A percentile compares a stretch with the other conserved stretches of the same genome.
phyloP scores from a whole-genome alignment of 2,797 vertebrate genomes.

The Protosalanx chinensis region DNA sequence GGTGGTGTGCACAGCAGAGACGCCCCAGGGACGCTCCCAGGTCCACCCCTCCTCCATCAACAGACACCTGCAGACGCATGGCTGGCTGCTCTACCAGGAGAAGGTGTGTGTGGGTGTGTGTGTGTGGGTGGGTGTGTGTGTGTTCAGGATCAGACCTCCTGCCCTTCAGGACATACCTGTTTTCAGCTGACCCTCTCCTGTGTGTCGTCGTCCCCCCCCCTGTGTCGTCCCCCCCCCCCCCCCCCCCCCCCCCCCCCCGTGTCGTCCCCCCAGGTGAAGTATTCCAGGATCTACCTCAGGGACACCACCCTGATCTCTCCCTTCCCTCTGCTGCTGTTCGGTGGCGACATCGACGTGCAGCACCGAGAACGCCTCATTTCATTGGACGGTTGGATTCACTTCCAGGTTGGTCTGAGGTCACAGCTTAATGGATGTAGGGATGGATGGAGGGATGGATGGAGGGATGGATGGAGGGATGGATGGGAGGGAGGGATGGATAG shows the following conservation, averaged over 20 bases:
- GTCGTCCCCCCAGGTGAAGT: slow-evolving; percentile 81
- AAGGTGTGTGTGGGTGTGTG: slow-evolving; percentile 68
- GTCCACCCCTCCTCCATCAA: slow-evolving; percentile 97
- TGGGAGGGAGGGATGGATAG: background rate
- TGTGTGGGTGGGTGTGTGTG: background rate
- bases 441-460: background rate
- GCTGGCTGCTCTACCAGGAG: slow-evolving; percentile 96
- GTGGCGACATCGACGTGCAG: slow-evolving; percentile 93
- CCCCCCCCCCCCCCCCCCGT: too few species aligned
- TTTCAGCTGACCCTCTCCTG: too few species aligned
- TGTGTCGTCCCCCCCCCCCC: too few species aligned
- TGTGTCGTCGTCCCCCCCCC: too few species aligned
- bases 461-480: background rate
- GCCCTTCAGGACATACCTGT: background rate
- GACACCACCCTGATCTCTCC: slow-evolving; percentile 90
- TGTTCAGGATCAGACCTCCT: too few species aligned
- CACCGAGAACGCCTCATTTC: slow-evolving; percentile 90
- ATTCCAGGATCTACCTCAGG: slow-evolving; percentile 86
- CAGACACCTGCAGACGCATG: slow-evolving; percentile 84
- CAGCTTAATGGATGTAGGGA: too few species aligned
- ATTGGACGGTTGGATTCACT: slow-evolving; percentile 94
- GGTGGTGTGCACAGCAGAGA: slow-evolving; percentile 85
- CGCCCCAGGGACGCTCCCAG: slow-evolving; percentile 90
- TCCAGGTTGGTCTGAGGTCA: slow-evolving; percentile 80
- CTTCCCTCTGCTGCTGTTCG: slow-evolving; percentile 94